Conservation (phyloP, 1,140 invertebrate genomes). For the Aphis craccivora region DNA sequence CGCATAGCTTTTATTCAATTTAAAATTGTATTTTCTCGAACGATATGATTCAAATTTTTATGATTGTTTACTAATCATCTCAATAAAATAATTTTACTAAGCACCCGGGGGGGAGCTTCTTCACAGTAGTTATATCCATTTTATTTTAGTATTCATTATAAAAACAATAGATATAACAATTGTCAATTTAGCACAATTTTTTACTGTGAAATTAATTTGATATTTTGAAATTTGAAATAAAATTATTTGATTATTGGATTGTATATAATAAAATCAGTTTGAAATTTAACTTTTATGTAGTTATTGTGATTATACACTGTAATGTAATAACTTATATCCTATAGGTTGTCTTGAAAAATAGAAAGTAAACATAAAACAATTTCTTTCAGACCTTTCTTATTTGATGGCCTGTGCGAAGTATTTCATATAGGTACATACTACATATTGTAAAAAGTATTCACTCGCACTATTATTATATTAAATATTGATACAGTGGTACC, state of each 20-base stretch:
- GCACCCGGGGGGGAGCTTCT: too few relatives aligned
- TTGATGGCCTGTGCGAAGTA: not conserved
- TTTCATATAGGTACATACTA: not conserved
- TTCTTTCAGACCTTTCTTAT: constrained; percentile 10
- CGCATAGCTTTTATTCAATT: not conserved
- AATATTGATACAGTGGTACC: not conserved
- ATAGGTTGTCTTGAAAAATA: not conserved
- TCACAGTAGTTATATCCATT: not conserved
- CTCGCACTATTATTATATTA: not conserved
- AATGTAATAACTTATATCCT: not conserved
- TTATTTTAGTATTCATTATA: not conserved
- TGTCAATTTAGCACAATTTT: not conserved
- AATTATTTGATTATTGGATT: not conserved
- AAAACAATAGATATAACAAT: not conserved
- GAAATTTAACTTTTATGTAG: not conserved
- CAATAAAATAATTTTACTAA: not conserved
- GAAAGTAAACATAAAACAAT: constrained; percentile 16
- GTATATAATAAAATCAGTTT: not conserved
- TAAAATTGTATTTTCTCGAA: not conserved
- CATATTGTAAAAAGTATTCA: not conserved
- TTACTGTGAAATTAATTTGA: not conserved
- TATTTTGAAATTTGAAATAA: too few relatives aligned
- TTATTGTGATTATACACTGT: not conserved
- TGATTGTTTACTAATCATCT: not conserved
- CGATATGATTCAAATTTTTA: not conserved